phyloP scores from a whole-genome alignment of 2,888 invertebrate genomes.

The Synergus umbraculus region DNA sequence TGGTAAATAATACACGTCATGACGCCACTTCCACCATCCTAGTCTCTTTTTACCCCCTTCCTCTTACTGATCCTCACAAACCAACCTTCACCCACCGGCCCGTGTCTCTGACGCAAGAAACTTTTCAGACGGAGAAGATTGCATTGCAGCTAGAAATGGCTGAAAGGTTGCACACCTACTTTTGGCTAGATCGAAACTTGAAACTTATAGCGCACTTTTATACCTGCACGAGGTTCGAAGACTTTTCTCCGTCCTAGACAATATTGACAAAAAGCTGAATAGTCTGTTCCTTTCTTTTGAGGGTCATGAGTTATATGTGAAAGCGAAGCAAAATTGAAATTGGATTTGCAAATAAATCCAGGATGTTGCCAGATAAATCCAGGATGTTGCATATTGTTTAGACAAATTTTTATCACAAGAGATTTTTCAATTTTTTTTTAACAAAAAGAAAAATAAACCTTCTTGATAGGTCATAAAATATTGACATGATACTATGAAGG shows the following conservation, averaged over 20 bases:
- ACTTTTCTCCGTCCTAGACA: not conserved
- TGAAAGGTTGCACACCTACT: slow-evolving; percentile 37
- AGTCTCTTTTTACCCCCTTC: slow-evolving; percentile 34
- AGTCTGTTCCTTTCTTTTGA: not conserved
- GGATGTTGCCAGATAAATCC: not conserved
- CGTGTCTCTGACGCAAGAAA: slow-evolving; percentile 28
- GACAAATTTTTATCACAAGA: no score
- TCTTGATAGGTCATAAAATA: no score
- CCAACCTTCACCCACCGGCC: slow-evolving; percentile 1
- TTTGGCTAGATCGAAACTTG: slow-evolving; percentile 18
- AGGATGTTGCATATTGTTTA: not conserved
- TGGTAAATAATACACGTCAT: slow-evolving; percentile 61
- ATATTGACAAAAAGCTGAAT: slow-evolving; percentile 2
- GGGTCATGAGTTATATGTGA: not conserved
- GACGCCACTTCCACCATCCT: slow-evolving; percentile 54
- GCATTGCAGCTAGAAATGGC: slow-evolving; percentile 25
- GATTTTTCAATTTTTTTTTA: no score
- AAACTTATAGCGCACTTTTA: not conserved
- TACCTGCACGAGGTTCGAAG: not conserved
- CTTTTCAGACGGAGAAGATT: slow-evolving; percentile 38
- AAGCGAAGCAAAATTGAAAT: not conserved
- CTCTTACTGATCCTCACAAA: slow-evolving; percentile 2
- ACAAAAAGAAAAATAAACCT: no score
- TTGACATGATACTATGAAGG: no score
- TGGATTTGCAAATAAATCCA: not conserved